These are phyloP conservation scores for Apamea monoglypha DNA, from an alignment of 2,888 invertebrate species.

Conservation along the genomic window DNA sequence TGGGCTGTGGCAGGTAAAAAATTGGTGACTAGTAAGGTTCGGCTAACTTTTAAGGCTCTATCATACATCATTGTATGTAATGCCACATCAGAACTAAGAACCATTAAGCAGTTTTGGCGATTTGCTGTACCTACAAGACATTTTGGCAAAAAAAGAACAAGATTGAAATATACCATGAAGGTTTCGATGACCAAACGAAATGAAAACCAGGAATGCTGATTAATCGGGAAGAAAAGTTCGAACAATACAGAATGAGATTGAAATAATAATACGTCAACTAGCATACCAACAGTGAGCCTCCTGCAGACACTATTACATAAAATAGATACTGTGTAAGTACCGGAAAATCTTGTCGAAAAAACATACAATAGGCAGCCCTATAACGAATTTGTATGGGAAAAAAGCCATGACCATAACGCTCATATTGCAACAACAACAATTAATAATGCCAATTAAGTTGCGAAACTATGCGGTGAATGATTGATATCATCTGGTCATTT, in stretches of 20 bases:
- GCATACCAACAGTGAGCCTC: not conserved
- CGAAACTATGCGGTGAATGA: constrained; percentile 65
- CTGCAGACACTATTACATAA: not conserved
- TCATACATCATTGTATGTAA: constrained; percentile 32
- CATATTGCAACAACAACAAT: constrained; percentile 67
- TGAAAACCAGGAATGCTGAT: not conserved
- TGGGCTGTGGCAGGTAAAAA: constrained; percentile 39
- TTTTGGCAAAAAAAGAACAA: not conserved
- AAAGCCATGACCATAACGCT: constrained; percentile 55
- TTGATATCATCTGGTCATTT: constrained; percentile 66
- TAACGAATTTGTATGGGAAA: constrained; percentile 48
- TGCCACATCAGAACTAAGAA: constrained; percentile 16
- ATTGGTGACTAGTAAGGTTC: constrained; percentile 30
- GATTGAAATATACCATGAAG: not conserved
- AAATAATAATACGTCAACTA: not conserved
- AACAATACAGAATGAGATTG: not conserved
- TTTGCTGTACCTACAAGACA: not conserved
- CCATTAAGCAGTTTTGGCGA: not conserved
- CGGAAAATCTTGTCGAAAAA: not conserved
- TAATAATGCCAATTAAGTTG: constrained; percentile 69
- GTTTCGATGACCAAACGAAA: not conserved
- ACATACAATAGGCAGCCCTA: constrained; percentile 22
- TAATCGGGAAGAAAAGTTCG: not conserved
- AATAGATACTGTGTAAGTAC: not conserved
- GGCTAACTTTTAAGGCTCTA: constrained; percentile 20